A percentile compares a stretch with the other conserved stretches of the same genome.
Conservation (phyloP, 2,888 invertebrate genomes). For the Ganaspis brasiliensis region DNA sequence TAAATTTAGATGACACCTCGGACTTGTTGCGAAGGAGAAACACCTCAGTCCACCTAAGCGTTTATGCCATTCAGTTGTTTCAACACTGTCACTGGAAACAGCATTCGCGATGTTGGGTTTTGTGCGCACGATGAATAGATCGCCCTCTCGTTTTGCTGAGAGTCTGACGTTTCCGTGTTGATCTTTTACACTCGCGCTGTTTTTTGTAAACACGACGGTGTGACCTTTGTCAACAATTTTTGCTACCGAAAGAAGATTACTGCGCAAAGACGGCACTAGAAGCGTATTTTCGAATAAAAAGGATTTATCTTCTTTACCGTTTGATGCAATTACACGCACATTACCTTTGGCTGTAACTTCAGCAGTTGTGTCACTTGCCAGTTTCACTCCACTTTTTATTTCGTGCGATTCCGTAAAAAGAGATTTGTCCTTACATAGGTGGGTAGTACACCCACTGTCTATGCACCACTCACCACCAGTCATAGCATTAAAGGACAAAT, state of each 20-base stretch:
- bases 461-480: conserved; percentile 24
- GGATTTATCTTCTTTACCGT: background rate
- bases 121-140: background rate
- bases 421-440: background rate
- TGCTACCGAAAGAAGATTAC: no score
- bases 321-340: background rate
- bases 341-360: conserved; percentile 25
- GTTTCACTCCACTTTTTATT: conserved; percentile 3
- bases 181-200: no score
- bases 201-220: no score
- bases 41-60: no score
- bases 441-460: conserved; percentile 27
- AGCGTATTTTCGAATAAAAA: background rate
- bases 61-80: no score
- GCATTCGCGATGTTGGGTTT: background rate
- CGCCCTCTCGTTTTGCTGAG: conserved; percentile 42
- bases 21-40: conserved; percentile 50
- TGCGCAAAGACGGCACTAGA: conserved; percentile 49
- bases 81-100: background rate
- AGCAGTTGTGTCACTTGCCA: conserved; percentile 27
- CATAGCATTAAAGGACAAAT: background rate
- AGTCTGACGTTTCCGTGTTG: no score
- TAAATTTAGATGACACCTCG: conserved; percentile 55
- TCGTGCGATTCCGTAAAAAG: background rate
- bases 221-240: no score